Conservation (phyloP, 2,113 vertebrate genomes). For the Oostethus manadensis region DNA sequence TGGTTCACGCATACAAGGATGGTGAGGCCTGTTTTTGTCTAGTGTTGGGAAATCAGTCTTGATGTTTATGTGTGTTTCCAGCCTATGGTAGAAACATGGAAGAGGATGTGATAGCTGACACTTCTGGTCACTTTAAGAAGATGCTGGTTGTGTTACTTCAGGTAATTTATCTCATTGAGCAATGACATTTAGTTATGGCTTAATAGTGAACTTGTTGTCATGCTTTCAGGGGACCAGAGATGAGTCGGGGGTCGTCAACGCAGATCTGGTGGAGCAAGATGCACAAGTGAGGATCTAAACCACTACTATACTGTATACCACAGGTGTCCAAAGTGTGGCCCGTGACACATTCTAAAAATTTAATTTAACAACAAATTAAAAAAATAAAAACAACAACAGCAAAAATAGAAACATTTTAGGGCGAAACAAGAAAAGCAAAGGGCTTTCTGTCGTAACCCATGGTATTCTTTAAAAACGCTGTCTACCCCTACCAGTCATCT, state of each 20-base stretch:
- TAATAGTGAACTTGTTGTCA: slow-evolving; percentile 11
- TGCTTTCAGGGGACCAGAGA: slow-evolving; percentile 84
- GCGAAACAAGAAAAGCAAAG: too few species aligned
- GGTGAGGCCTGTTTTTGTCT: slow-evolving; percentile 65
- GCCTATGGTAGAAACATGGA: slow-evolving; percentile 87
- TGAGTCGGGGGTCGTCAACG: slow-evolving; percentile 83
- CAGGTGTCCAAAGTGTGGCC: too few species aligned
- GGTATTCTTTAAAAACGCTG: too few species aligned
- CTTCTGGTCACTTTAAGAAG: slow-evolving; percentile 94
- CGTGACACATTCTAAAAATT: too few species aligned
- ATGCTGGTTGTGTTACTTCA: slow-evolving; percentile 93
- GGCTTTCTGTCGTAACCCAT: too few species aligned
- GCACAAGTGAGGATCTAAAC: slow-evolving; percentile 74
- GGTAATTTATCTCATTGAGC: slow-evolving; percentile 63
- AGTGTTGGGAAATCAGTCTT: not conserved
- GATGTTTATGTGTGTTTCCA: slow-evolving; percentile 41
- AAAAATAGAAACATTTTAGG: too few species aligned
- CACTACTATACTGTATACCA: not conserved
- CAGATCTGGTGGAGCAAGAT: slow-evolving; percentile 86
- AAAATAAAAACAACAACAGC: too few species aligned
- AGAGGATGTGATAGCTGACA: slow-evolving; percentile 80
- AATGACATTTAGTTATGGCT: slow-evolving; percentile 10
- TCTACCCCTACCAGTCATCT: too few species aligned
- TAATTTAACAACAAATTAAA: too few species aligned
- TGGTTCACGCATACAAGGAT: slow-evolving; percentile 88